Evolutionary conservation across 2,888 invertebrate species (phyloP), one percentile per base, ranked within the genome.

Genomic region (Nomada ruficornis): DNA sequence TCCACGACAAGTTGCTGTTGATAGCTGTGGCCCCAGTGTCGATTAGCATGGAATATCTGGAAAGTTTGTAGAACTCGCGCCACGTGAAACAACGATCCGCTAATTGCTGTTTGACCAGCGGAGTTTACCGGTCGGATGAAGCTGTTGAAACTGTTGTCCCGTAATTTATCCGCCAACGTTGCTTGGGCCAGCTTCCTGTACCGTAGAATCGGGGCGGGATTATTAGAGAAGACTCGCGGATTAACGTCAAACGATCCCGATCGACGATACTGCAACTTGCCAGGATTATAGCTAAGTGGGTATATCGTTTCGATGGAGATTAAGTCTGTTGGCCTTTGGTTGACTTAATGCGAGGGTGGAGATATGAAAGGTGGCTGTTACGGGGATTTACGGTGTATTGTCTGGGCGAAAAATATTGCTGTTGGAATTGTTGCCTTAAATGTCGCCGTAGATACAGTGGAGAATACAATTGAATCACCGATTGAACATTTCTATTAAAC

Each of bases 61-160:
- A 23, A 3, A 76, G 87, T 79, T 87, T 85, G 62, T 62, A 69
- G 69, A 59, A 65, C 13, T 42, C 44, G 59, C 70, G 83, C 72
- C 76, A 65, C 71, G 71, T 75, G 84, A 80, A 78, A 86, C 73
- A 69, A 76, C 73, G 65, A 72, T 82, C 75, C 78, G 72, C 82
- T 86, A 86, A 86, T 86, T 86, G 78, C 84, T 78, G 71, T 86
- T 86, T 80, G 84, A 86, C 79, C 77, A 52, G 69, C 52, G 62
- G 20, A 44, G 62, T 68, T 77, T 68, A 23, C 55, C n/a, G 74
- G 68, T 68, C 67, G 77, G 36, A 76, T 55, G 57, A 72, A 74
- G 67, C 62, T 44, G 11, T 57, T 10, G 52, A 36, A 23, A 55
- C 59, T 71, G 60, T 79, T 71, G 86, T 60, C 62, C 55, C 64